phyloP scores from a whole-genome alignment of 1,140 invertebrate species.

The Antheraea mylitta region DNA sequence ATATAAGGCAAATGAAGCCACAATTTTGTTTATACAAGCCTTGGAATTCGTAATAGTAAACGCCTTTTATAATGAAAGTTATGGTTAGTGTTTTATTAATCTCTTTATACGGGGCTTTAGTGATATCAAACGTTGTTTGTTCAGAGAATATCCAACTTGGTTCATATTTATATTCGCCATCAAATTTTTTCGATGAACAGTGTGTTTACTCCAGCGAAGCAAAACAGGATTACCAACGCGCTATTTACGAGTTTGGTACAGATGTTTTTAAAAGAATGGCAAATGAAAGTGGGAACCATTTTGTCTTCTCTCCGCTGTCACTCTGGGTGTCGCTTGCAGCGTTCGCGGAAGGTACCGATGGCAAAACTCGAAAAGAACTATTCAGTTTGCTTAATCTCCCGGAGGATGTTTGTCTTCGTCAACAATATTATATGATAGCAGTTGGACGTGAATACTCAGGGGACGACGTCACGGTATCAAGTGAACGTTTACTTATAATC shows the following conservation, averaged over 20 bases:
- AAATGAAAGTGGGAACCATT: neutral
- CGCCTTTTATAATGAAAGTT: neutral
- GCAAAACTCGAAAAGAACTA: neutral
- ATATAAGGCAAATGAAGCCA: neutral
- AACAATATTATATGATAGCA: neutral
- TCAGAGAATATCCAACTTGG: neutral
- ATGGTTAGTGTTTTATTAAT: neutral
- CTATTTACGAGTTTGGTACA: neutral
- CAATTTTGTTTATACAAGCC: neutral
- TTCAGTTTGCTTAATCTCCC: neutral
- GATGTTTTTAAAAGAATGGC: neutral
- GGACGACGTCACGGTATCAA: neutral
- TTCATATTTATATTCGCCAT: neutral
- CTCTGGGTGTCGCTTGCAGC: neutral
- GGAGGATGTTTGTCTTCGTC: neutral
- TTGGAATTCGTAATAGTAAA: neutral
- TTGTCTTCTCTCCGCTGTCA: constrained; percentile 1
- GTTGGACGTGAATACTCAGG: neutral
- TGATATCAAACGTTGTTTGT: neutral
- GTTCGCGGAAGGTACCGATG: neutral
- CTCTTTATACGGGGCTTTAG: neutral
- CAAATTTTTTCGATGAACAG: neutral
- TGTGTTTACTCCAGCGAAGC: neutral
- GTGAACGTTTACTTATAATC: neutral
- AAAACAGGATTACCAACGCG: neutral